phyloP scores from a whole-genome alignment of 2,113 vertebrate species.

The Podarcis raffonei region DNA sequence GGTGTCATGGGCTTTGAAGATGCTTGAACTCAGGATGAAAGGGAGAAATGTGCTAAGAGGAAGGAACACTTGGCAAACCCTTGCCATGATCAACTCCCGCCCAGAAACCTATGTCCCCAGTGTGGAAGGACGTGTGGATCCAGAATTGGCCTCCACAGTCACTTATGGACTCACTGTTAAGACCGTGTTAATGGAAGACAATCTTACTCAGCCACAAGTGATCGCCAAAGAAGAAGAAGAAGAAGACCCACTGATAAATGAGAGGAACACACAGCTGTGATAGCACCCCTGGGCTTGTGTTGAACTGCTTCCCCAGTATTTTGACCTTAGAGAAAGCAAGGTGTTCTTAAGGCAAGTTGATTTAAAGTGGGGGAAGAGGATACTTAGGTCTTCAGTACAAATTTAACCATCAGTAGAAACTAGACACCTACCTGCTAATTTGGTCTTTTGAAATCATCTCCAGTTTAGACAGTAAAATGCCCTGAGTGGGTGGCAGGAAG shows the following conservation, averaged over 20 bases:
- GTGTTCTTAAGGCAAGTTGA: neutral
- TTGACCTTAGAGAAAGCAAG: neutral
- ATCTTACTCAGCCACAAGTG: no score
- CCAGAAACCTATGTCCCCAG: no score
- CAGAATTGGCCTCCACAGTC: no score
- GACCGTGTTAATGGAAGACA: no score
- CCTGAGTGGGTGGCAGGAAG: constrained; percentile 33
- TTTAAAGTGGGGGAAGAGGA: neutral
- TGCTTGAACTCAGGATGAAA: no score
- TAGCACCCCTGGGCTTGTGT: neutral
- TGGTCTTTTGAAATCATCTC: constrained; percentile 13
- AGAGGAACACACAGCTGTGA: neutral
- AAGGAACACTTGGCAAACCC: no score
- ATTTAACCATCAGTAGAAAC: constrained; percentile 8
- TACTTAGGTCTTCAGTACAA: neutral
- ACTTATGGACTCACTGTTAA: no score
- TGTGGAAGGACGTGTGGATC: no score
- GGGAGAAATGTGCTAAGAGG: no score
- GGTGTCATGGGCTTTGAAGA: no score
- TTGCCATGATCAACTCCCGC: no score
- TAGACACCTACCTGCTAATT: constrained; percentile 19
- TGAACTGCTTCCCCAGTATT: neutral
- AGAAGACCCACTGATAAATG: neutral
- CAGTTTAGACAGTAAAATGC: constrained; percentile 6
- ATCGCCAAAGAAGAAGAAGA: no score